Base-by-base conservation (phyloP, 2,113 vertebrate species). In the Corydoras sp. region DNA sequence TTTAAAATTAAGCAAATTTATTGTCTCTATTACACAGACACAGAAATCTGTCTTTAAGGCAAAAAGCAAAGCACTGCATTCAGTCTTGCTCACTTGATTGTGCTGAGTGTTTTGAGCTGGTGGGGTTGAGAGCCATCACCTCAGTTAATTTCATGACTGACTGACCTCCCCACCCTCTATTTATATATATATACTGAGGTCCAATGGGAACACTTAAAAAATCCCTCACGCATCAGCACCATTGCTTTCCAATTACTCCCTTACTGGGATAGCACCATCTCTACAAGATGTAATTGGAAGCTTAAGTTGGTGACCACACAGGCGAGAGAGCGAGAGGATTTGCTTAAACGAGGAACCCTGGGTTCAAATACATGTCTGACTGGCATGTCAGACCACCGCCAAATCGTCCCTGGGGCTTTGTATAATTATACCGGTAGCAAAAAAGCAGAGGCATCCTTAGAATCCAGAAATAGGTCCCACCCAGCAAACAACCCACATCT, bases 71-170 rank as follows among this genome's bases (percentile, higher is more conserved):
- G 18, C 18, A 62, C 18, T 18, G 51, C 58, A 24, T 68, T 35
- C 67, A 59, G 60, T 73, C 64, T 30, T 73, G 50, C 65, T 55
- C 35, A 62, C 68, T 71, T 74, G 72, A 77, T 69, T 74, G 68
- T 51, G 54, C 24, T n/a, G 68, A 18, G 65, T 30, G 59, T 61
- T 71, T 32, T 48, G 32, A 71, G 58, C 11, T 50, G 29, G 49
- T 48, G 62, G 62, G 62, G 56, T 67, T 59, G 59, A 58, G 58
- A 61, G 54, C 58, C 68, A 63, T 71, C 72, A 51, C 58, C 67
- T 60, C 71, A 78, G 53, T 75, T 68, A 69, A 68, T 78, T 76
- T 68, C 73, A 76, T 61, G 61, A 76, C 58, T 72, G 69, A 75
- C 65, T 70, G 69, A 68, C 48, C 75, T 53, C 62, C 35, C 35